These are phyloP conservation scores for Caenorhabditis inopinata DNA, from an alignment of 1,140 invertebrate species.

Conservation along the genomic window DNA sequence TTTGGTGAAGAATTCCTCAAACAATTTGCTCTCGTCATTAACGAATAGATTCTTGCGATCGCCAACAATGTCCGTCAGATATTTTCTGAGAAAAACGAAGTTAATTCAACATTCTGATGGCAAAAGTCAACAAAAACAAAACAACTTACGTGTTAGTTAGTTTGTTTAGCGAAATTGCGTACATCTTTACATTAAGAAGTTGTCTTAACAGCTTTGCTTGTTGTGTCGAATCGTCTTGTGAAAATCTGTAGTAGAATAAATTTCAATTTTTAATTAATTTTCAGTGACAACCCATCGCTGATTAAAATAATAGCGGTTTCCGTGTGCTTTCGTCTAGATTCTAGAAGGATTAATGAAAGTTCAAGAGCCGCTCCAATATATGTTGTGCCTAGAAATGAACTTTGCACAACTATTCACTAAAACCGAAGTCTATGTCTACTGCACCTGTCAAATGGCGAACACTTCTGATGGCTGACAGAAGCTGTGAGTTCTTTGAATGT, in stretches of 20 bases:
- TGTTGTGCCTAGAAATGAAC: neutral
- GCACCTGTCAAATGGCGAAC: conserved; percentile 24
- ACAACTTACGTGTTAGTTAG: neutral
- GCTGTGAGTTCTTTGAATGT: conserved; percentile 18
- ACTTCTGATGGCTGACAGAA: conserved; percentile 18
- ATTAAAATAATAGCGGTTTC: neutral
- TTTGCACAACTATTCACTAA: no score
- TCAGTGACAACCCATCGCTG: conserved; percentile 10
- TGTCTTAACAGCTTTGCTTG: neutral
- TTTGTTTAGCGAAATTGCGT: conserved; percentile 20
- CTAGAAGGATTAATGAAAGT: neutral
- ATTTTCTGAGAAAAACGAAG: neutral
- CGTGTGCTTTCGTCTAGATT: neutral
- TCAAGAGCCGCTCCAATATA: conserved; percentile 22
- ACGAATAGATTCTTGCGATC: conserved; percentile 12
- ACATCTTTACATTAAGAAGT: conserved; percentile 9
- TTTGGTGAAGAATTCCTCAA: conserved; percentile 25
- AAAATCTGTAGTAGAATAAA: neutral
- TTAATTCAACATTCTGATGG: neutral
- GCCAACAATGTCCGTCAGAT: conserved; percentile 1
- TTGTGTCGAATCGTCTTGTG: neutral
- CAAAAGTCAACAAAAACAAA: neutral
- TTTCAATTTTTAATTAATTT: no score
- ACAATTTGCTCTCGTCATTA: conserved; percentile 1
- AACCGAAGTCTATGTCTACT: no score